Conservation (phyloP, 2,888 invertebrate genomes). For the Scotopteryx bipunctaria region DNA sequence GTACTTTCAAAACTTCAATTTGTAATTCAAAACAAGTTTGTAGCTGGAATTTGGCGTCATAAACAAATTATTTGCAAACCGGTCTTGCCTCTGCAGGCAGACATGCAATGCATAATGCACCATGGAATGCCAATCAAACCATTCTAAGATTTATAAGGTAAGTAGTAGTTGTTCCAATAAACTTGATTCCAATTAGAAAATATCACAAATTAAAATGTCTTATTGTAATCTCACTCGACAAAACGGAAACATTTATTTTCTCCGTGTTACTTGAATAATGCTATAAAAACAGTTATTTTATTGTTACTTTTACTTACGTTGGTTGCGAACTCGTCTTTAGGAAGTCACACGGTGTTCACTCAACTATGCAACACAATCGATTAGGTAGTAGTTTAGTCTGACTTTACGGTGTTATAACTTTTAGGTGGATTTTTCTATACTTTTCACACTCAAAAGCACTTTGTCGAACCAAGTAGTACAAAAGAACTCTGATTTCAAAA, state of each 20-base stretch:
- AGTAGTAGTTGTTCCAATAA: not conserved
- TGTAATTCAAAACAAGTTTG: constrained; percentile 29
- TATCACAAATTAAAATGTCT: constrained; percentile 31
- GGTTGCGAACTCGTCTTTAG: constrained; percentile 51
- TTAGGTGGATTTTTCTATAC: not conserved
- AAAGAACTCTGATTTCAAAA: constrained; percentile 51
- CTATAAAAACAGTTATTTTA: constrained; percentile 62
- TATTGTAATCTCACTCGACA: constrained; percentile 46
- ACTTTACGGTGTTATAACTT: constrained; percentile 18
- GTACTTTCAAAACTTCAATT: constrained; percentile 13
- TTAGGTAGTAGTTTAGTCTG: constrained; percentile 26
- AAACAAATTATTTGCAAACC: constrained; percentile 38
- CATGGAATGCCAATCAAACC: constrained; percentile 49
- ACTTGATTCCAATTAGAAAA: constrained; percentile 49
- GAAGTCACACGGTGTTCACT: constrained; percentile 64
- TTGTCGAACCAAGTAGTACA: not conserved
- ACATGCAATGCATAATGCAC: constrained; percentile 30
- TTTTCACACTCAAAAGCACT: constrained; percentile 1
- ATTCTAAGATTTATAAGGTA: constrained; percentile 32
- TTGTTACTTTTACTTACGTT: constrained; percentile 74
- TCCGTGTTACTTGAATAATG: constrained; percentile 48
- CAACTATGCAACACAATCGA: constrained; percentile 62
- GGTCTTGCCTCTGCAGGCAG: constrained; percentile 23
- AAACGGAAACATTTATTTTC: constrained; percentile 30
- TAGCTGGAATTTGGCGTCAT: constrained; percentile 24